phyloP scores from a whole-genome alignment of 2,888 invertebrate species.

The Amphipyra tragopoginis region DNA sequence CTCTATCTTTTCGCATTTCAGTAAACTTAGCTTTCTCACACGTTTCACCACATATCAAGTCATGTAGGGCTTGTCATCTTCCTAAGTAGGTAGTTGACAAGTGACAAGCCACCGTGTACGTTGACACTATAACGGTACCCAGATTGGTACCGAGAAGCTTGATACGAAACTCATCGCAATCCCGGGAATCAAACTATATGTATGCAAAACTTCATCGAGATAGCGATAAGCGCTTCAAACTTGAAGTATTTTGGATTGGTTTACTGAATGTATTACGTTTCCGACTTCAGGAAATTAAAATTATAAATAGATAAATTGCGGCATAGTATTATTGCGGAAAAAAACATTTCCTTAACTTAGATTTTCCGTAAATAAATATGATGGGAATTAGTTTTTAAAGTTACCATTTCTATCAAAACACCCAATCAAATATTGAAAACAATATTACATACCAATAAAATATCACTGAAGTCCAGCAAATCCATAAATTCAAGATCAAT shows the following conservation, averaged over 20 bases:
- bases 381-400: too few species aligned
- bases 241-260: background rate
- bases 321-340: too few species aligned
- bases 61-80: slow-evolving; percentile 11
- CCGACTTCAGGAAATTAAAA: too few species aligned
- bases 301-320: too few species aligned
- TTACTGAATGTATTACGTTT: too few species aligned
- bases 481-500: slow-evolving; percentile 27
- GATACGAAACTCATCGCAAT: slow-evolving; percentile 30
- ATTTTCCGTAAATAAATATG: too few species aligned
- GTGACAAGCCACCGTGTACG: slow-evolving; percentile 4
- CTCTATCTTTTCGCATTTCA: background rate
- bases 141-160: slow-evolving; percentile 41
- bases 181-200: slow-evolving; percentile 23
- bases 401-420: background rate
- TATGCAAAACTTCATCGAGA: slow-evolving; percentile 33
- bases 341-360: too few species aligned
- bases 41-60: background rate
- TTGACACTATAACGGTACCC: slow-evolving; percentile 45
- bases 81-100: slow-evolving; percentile 11
- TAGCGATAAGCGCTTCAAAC: slow-evolving; percentile 2
- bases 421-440: background rate
- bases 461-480: slow-evolving; percentile 13
- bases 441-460: slow-evolving; percentile 25
- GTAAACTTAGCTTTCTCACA: background rate